Evolutionary conservation across 2,888 invertebrate genomes (phyloP), one percentile per base, ranked within the genome.

Genomic region (Euclidia mi): DNA sequence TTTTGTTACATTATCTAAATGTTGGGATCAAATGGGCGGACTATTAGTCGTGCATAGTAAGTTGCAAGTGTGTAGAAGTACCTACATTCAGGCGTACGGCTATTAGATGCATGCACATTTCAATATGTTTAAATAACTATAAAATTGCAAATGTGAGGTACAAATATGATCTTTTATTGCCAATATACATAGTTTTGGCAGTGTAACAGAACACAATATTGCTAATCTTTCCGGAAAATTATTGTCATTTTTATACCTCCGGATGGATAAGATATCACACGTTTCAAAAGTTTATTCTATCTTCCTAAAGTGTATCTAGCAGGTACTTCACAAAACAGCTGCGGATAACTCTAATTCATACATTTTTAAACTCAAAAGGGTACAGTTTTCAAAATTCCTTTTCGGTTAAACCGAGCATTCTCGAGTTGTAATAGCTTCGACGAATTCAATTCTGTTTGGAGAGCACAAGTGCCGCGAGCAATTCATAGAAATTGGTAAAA

Each of bases 391-490:
- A 65, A 65, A 53, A 61, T 43, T 61, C 35, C 32, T 61, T 70
- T 65, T 43, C 43, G 47, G 37, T 47, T 43, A 56, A 66, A 66
- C 55, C 45, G 43, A 67, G 60, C 51, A 52, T 70, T 57, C 48
- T 71, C 18, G 37, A 71, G 45, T 25, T 35, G 44, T 35, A 51
- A 59, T 58, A 56, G 14, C 34, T 63, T 49, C 45, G 46, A 55
- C 53, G 50, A 58, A 72, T 72, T 66, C 59, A 57, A 63, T 78
- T 68, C 66, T 51, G 56, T 51, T 63, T 65, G 40, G 34, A 58
- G 48, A 56, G 51, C 45, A 38, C 43, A 57, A 65, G 55, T 60
- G 41, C 42, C 43, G 41, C 17, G 50, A 45, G 63, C 64, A 65
- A 65, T 78, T 55, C 43, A 44, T 53, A 58, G 48, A 56, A 70